phyloP scores from a whole-genome alignment of 37 sponge, comb jelly and placozoan genomes.

The Corticium candelabrum region DNA sequence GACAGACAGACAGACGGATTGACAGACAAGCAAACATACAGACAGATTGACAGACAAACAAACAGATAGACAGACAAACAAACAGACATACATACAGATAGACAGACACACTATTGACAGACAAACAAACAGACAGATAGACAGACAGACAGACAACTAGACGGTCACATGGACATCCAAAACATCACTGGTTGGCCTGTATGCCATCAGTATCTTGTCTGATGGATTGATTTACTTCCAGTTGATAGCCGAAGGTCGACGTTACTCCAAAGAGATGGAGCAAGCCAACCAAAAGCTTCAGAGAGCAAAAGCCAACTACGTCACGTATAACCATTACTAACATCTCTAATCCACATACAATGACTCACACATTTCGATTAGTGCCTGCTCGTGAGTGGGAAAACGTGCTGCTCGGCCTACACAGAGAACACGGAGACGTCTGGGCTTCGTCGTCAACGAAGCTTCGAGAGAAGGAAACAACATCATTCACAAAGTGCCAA shows the following conservation, averaged over 20 bases:
- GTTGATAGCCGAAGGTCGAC: neutral
- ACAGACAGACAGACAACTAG: neutral
- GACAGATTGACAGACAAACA: too few relatives aligned
- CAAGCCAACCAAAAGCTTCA: neutral
- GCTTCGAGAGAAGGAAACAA: conserved; percentile 1
- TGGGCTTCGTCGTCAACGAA: neutral
- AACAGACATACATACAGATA: too few relatives aligned
- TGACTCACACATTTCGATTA: neutral
- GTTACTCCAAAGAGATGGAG: neutral
- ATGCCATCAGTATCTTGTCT: too few relatives aligned
- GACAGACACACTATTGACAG: too few relatives aligned
- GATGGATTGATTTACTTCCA: too few relatives aligned
- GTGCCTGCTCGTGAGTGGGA: conserved; percentile 7
- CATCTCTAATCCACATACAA: neutral
- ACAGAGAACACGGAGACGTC: neutral
- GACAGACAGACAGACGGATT: too few relatives aligned
- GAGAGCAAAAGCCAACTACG: neutral
- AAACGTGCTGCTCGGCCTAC: neutral
- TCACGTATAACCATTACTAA: neutral
- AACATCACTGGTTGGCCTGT: too few relatives aligned
- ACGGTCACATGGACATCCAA: too few relatives aligned
- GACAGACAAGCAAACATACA: neutral
- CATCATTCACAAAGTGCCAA: neutral
- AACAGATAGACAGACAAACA: too few relatives aligned
- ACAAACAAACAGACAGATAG: too few relatives aligned